Evolutionary conservation across 2,113 vertebrate species (phyloP).

Genomic region (Gasterosteus nipponicus): DNA sequence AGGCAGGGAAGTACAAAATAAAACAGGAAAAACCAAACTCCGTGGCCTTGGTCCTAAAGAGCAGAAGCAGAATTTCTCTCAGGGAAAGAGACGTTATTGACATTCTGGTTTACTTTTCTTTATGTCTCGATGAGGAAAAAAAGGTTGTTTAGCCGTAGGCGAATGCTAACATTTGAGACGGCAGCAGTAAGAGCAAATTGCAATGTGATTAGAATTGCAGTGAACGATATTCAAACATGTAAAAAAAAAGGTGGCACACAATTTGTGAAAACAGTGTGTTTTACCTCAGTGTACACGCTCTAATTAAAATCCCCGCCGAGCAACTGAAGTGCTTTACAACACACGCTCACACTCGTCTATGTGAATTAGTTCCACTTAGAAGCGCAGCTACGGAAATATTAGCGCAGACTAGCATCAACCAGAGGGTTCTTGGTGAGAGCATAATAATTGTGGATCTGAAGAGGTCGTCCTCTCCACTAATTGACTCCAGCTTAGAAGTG

Average conservation of each 20-base stretch:
- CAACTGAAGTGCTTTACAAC: not conserved
- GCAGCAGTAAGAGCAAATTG: conserved; percentile 8
- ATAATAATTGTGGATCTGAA: conserved; percentile 56
- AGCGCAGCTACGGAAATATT: conserved; percentile 39
- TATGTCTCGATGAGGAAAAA: not conserved
- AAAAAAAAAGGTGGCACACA: conserved; percentile 23
- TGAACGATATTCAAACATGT: conserved; percentile 29
- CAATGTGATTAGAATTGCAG: not conserved
- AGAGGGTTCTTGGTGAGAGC: conserved; percentile 49
- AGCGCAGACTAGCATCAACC: conserved; percentile 45
- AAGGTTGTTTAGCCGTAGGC: conserved; percentile 23
- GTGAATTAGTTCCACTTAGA: conserved; percentile 43
- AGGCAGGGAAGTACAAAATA: too few relatives aligned
- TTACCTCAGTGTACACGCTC: not conserved
- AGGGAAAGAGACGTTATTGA: not conserved
- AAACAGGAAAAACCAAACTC: too few relatives aligned
- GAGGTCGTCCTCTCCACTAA: conserved; percentile 60
- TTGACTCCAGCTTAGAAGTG: conserved; percentile 59
- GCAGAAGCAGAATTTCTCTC: not conserved
- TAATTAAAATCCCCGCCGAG: not conserved
- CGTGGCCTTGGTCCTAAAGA: not conserved
- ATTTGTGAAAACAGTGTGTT: conserved; percentile 12
- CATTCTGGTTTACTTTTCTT: conserved; percentile 1
- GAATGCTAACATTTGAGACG: conserved; percentile 18
- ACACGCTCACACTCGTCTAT: conserved; percentile 15